Conservation (phyloP, 2,797 vertebrate species). For the Orientallactaga sibirica region DNA sequence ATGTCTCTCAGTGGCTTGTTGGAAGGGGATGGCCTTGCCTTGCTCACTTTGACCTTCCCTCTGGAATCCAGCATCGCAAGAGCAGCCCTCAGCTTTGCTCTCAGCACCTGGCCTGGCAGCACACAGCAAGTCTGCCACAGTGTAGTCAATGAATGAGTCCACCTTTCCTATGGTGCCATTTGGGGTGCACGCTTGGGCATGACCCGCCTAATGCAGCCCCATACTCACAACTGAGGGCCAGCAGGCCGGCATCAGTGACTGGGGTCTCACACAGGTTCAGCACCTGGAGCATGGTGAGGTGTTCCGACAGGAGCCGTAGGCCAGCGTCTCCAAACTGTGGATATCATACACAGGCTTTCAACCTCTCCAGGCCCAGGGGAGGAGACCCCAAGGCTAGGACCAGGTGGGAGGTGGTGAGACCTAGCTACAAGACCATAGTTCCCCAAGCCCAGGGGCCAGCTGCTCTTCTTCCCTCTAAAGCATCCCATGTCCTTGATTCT, state of each 20-base stretch:
- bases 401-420: fast-evolving
- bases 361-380: neutral
- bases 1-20: fast-evolving
- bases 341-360: conserved; percentile 5
- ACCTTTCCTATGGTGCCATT: neutral
- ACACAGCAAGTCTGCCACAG: neutral
- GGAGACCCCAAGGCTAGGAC: neutral
- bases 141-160: neutral
- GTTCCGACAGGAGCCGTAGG: conserved; percentile 96
- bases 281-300: conserved; percentile 98
- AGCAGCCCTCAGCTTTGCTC: neutral
- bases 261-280: conserved; percentile 99
- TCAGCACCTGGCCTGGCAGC: too few species aligned
- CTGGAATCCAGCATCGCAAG: fast-evolving
- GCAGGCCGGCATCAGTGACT: conserved; percentile 96
- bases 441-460: neutral
- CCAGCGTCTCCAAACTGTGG: conserved; percentile 97
- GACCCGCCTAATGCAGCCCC: fast-evolving
- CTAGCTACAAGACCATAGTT: neutral
- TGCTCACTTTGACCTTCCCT: neutral
- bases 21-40: fast-evolving
- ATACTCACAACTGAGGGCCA: conserved; percentile 98
- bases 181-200: neutral
- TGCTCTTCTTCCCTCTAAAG: neutral
- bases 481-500: neutral